These are phyloP conservation scores for Triops cancriformis DNA, from an alignment of 1,140 invertebrate genomes.

Conservation along the genomic window DNA sequence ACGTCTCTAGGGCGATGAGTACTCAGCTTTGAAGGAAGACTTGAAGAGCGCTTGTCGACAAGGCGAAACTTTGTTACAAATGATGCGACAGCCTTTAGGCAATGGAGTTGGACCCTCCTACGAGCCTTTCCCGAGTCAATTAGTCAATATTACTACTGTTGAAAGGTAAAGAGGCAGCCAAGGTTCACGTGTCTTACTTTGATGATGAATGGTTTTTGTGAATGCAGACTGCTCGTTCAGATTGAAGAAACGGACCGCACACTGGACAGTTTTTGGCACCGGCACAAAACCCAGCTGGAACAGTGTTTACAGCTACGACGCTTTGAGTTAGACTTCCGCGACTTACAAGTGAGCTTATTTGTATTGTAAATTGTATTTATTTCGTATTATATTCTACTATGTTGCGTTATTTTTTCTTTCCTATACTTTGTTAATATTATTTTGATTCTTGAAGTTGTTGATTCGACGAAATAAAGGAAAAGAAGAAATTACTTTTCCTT, in stretches of 20 bases:
- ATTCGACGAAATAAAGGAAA: too few species aligned
- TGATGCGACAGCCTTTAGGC: constrained; percentile 49
- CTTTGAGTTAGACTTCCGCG: constrained; percentile 81
- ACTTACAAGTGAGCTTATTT: constrained; percentile 53
- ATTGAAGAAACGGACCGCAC: constrained; percentile 88
- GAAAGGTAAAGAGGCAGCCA: constrained; percentile 56
- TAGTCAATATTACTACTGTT: constrained; percentile 83
- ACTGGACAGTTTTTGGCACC: constrained; percentile 87
- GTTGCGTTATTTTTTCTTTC: too few species aligned
- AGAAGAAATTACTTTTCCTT: too few species aligned
- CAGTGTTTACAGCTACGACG: constrained; percentile 79
- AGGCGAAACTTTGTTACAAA: constrained; percentile 69
- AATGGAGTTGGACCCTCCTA: constrained; percentile 35
- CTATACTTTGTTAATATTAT: constrained; percentile 8
- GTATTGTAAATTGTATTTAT: too few species aligned
- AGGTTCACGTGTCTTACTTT: neutral
- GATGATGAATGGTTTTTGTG: neutral
- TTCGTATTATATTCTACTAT: too few species aligned
- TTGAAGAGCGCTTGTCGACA: constrained; percentile 69
- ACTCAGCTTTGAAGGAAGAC: constrained; percentile 64
- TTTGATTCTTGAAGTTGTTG: too few species aligned
- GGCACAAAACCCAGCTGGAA: constrained; percentile 75
- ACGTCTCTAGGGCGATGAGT: constrained; percentile 41
- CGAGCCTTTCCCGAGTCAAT: constrained; percentile 46
- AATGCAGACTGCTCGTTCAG: constrained; percentile 71